Evolutionary conservation across 2,113 vertebrate genomes (phyloP).

Genomic region (Oryzias curvinotus): DNA sequence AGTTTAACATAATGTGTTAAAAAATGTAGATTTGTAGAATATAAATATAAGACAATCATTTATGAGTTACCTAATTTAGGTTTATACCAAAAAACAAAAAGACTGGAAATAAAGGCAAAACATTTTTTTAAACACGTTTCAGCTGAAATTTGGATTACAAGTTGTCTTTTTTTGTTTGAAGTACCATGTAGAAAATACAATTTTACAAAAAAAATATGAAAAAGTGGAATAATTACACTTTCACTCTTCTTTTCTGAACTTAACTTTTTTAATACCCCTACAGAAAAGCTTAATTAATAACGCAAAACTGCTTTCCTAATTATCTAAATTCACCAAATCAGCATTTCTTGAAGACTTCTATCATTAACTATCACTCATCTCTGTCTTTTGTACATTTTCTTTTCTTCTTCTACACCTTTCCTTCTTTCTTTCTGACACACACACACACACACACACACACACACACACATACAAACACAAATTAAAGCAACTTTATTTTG

Average conservation of each 20-base stretch:
- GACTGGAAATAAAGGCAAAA: too few species aligned
- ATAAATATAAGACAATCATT: too few species aligned
- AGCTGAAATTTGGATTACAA: too few species aligned
- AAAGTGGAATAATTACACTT: not conserved
- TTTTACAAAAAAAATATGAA: not conserved
- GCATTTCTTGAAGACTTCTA: not conserved
- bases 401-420: too few species aligned
- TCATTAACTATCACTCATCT: constrained; percentile 12
- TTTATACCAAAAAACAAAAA: too few species aligned
- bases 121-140: too few species aligned
- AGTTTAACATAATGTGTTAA: too few species aligned
- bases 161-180: not conserved
- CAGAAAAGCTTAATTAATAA: not conserved
- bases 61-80: too few species aligned
- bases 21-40: constrained; percentile 4
- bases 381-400: not conserved
- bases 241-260: not conserved
- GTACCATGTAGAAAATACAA: not conserved
- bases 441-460: not conserved
- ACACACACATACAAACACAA: not conserved
- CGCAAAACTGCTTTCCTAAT: not conserved
- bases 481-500: constrained; percentile 31
- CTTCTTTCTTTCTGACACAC: not conserved
- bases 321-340: constrained; percentile 2
- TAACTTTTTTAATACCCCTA: not conserved